Percentiles rank a stretch among this genome's conserved stretches.
Conservation (phyloP, 2,888 invertebrate species). For the Rhagonycha lutea region DNA sequence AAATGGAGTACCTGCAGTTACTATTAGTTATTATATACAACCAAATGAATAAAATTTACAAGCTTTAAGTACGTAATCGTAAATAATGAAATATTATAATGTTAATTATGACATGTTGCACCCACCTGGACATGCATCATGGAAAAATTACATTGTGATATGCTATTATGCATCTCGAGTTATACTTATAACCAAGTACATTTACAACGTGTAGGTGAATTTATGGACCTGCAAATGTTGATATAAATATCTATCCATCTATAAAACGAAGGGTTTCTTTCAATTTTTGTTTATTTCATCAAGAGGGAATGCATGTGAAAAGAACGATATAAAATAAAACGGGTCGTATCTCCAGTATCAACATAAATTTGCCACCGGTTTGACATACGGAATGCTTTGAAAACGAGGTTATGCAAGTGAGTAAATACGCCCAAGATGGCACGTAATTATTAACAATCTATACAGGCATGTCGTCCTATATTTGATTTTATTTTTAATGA, state of each 20-base stretch:
- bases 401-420: constrained; percentile 35
- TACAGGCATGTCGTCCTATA: constrained; percentile 31
- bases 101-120: constrained; percentile 29
- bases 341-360: constrained; percentile 28
- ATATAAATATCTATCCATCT: constrained; percentile 11
- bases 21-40: constrained; percentile 1
- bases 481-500: constrained; percentile 29
- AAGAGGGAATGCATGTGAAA: constrained; percentile 22
- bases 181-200: neutral
- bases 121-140: constrained; percentile 22
- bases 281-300: constrained; percentile 15
- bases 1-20: neutral
- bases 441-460: constrained; percentile 38
- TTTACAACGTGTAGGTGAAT: constrained; percentile 25
- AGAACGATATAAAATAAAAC: constrained; percentile 24
- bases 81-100: constrained; percentile 25
- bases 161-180: constrained; percentile 12
- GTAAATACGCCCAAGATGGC: constrained; percentile 39
- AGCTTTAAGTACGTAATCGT: constrained; percentile 12
- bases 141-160: constrained; percentile 20
- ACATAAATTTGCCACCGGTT: constrained; percentile 43
- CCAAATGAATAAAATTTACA: neutral
- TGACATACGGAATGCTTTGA: constrained; percentile 42
- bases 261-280: constrained; percentile 14
- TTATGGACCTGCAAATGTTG: constrained; percentile 13